These are phyloP conservation scores for Lanius ludovicianus DNA, from an alignment of 2,113 vertebrate species.

Conservation along the genomic window DNA sequence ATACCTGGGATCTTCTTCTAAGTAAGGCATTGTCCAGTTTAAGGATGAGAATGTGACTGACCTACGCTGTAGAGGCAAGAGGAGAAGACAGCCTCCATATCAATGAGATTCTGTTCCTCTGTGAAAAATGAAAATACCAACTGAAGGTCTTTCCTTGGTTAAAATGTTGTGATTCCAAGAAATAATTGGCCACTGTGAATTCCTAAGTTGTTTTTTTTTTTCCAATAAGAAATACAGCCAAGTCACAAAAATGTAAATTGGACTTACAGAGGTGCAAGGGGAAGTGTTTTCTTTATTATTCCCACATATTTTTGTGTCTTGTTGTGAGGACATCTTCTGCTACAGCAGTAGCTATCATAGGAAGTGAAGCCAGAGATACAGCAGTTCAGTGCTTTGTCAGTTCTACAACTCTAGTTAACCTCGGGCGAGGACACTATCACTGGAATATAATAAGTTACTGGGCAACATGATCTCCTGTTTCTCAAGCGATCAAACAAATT, in stretches of 20 bases:
- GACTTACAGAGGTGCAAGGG: not conserved
- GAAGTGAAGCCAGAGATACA: not conserved
- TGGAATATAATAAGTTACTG: conserved; percentile 9
- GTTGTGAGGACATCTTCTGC: not conserved
- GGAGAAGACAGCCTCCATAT: not conserved
- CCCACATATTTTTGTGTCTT: not conserved
- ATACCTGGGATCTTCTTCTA: not conserved
- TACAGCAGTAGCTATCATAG: not conserved
- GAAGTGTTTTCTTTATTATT: not conserved
- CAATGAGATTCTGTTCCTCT: not conserved
- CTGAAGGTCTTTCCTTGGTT: not conserved
- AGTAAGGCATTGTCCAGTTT: not conserved
- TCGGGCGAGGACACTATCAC: not conserved
- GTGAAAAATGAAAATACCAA: not conserved
- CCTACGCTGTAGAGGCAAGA: not conserved
- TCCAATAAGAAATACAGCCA: not conserved
- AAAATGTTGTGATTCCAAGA: not conserved
- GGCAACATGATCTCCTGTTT: conserved; percentile 3
- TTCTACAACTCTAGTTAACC: not conserved
- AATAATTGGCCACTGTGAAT: not conserved
- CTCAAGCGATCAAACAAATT: not conserved
- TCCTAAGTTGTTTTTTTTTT: not conserved
- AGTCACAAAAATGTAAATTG: not conserved
- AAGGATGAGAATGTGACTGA: not conserved
- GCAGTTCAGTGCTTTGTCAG: not conserved